Evolutionary conservation across 2,888 invertebrate species (phyloP), one percentile per base, ranked within the genome.

Genomic region (Luffia ferchaultella): DNA sequence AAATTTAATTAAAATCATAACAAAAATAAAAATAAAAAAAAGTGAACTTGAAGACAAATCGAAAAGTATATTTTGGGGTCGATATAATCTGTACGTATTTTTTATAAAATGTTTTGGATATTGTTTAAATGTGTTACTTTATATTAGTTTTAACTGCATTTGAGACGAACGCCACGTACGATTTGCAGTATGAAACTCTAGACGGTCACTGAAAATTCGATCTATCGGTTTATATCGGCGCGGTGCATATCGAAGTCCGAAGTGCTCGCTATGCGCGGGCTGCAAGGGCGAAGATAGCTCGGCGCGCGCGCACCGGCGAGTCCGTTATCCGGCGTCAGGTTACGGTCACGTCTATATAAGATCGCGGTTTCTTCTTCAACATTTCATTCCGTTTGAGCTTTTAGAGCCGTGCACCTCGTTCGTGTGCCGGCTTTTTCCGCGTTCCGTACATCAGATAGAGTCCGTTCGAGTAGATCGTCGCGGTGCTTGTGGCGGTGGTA

Each of bases 291-390:
- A 63, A 58, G 66, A 60, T 76, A 60, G 72, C 55, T 59, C 63
- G 67, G 62, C 65, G 59, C 56, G 49, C 55, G 61, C 59, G 68
- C 62, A 64, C 64, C 64, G 61, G 60, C 64, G 67, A 74, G 73
- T 65, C 83, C 83, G 83, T 83, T 83, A 83, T 83, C 73, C 78
- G 76, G 78, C 79, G 83, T 79, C 83, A 83, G 82, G 83, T 83
- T 83, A 80, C 78, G 76, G 73, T 74, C 71, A 75, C 73, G 83
- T 83, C 83, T 83, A 83, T 83, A 83, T 73, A 83, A 83, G 83
- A 73, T 76, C 73, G 77, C 63, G 73, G 76, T 76, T 74, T 77
- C 80, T 79, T 82, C 82, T 79, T 79, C 71, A 82, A 73, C 72
- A 80, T 83, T 83, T 83, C 83, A 83, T 83, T 83, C 75, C 73